These are phyloP conservation scores for Lutraria rhynchaena DNA, from an alignment of 1,140 invertebrate species.

Conservation along the genomic window DNA sequence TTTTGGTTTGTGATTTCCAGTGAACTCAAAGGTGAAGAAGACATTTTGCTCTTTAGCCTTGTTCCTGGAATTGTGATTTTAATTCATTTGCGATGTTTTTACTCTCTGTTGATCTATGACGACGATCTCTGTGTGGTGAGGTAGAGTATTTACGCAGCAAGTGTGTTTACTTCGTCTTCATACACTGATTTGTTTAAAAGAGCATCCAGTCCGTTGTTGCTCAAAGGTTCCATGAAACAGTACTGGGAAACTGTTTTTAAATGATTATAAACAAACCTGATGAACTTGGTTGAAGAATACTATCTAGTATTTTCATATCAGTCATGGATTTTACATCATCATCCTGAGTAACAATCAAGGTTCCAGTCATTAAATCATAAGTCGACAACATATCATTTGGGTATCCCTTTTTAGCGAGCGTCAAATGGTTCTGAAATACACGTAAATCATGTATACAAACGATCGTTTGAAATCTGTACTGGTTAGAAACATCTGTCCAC, in stretches of 20 bases:
- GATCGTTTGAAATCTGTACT: background rate
- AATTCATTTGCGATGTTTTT: background rate
- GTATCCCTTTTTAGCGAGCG: background rate
- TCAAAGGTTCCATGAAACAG: background rate
- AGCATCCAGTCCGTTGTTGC: background rate
- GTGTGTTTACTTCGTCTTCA: background rate
- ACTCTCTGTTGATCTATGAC: background rate
- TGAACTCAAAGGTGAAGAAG: too few relatives aligned
- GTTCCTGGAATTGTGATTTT: too few relatives aligned
- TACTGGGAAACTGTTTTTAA: background rate
- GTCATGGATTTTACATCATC: background rate
- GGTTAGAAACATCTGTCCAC: background rate
- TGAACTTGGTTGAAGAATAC: background rate
- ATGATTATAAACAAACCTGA: background rate
- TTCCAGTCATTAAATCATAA: background rate
- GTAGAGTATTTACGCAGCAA: background rate
- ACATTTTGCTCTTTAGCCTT: too few relatives aligned
- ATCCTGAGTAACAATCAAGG: background rate
- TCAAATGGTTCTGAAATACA: slow-evolving; percentile 19
- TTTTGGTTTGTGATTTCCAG: too few relatives aligned
- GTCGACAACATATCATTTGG: background rate
- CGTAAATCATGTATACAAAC: background rate
- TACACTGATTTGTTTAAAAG: background rate
- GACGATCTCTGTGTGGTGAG: background rate
- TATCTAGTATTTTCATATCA: slow-evolving; percentile 14